These are phyloP conservation scores for Macroglossus sobrinus DNA, from an alignment of 2,113 vertebrate genomes.

Conservation along the genomic window DNA sequence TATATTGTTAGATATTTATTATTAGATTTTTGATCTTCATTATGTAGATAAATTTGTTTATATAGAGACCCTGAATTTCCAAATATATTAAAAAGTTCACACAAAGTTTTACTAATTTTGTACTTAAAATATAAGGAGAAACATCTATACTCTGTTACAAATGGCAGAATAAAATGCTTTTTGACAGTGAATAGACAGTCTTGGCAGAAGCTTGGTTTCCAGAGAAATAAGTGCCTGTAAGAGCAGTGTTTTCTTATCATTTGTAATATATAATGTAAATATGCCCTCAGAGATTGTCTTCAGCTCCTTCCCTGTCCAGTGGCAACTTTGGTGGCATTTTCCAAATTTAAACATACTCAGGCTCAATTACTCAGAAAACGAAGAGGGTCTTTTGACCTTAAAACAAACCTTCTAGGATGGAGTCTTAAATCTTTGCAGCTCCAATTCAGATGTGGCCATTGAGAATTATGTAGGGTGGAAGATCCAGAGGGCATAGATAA, in stretches of 20 bases:
- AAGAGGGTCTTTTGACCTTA: not conserved
- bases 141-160: not conserved
- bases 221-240: constrained; percentile 20
- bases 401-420: not conserved
- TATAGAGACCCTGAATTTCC: not conserved
- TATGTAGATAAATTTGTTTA: not conserved
- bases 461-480: not conserved
- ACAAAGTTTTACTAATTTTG: not conserved
- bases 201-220: constrained; percentile 52
- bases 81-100: not conserved
- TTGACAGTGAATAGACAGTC: constrained; percentile 28
- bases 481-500: too few relatives aligned
- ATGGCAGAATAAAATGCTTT: not conserved
- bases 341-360: not conserved
- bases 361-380: not conserved
- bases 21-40: not conserved
- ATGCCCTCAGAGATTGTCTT: constrained; percentile 1
- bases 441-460: not conserved
- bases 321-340: constrained; percentile 13
- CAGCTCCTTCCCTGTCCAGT: not conserved
- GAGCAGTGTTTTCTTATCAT: not conserved
- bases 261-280: constrained; percentile 18
- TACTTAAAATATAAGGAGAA: not conserved
- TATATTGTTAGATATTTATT: not conserved
- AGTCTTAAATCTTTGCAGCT: not conserved